Conservation (phyloP, 1,140 invertebrate species). For the Pachypsylla venusta region DNA sequence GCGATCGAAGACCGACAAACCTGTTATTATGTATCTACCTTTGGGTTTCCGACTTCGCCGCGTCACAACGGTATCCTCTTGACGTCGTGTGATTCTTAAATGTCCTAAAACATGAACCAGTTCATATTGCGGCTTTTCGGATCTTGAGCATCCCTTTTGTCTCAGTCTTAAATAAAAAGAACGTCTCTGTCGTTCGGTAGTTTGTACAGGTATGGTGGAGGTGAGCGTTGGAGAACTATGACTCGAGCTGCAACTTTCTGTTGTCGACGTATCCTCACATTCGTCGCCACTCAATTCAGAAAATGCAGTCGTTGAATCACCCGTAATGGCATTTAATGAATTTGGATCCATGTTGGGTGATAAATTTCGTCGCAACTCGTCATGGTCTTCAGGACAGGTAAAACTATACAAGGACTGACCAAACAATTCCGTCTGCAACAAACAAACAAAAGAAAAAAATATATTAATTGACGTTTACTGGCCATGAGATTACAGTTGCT, state of each 20-base stretch:
- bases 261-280: slow-evolving; percentile 23
- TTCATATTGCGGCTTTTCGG: slow-evolving; percentile 48
- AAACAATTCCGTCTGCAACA: slow-evolving; percentile 59
- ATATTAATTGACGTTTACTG: too few relatives aligned
- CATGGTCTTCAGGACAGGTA: slow-evolving; percentile 59
- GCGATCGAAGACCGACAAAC: too few relatives aligned
- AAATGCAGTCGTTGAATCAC: too few relatives aligned
- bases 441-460: too few relatives aligned
- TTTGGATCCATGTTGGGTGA: slow-evolving; percentile 34
- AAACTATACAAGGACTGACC: slow-evolving; percentile 67
- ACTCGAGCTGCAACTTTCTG: slow-evolving; percentile 14
- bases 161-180: slow-evolving; percentile 44
- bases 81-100: slow-evolving; percentile 30
- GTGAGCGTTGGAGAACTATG: not conserved
- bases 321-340: not conserved
- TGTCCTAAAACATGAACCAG: slow-evolving; percentile 40
- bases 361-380: slow-evolving; percentile 49
- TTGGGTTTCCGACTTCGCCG: not conserved
- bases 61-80: not conserved
- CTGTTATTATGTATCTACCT: too few relatives aligned
- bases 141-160: slow-evolving; percentile 41
- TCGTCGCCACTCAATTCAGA: not conserved
- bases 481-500: too few relatives aligned
- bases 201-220: not conserved
- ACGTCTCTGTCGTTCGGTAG: slow-evolving; percentile 14